Base-by-base conservation (phyloP, 2,797 vertebrate species). In the Ibycter americanus region DNA sequence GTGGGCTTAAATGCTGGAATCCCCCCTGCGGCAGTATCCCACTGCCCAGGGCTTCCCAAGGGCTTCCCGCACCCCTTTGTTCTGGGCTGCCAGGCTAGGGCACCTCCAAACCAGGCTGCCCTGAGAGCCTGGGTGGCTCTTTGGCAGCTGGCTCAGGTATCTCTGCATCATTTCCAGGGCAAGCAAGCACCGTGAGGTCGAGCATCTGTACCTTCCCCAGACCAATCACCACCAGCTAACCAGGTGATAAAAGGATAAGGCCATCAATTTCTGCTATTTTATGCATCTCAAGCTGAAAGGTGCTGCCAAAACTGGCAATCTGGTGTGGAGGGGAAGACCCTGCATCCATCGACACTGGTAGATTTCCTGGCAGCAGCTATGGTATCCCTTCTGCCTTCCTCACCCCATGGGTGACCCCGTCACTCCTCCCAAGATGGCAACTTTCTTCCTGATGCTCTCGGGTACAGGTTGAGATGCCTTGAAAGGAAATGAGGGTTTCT, bases 1-100 rank as follows among this genome's bases (percentile, higher is more conserved):
- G 40, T 1, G 2, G 38, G 6, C 9, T 76, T 56, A 16, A 73
- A 58, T 2, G 1, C 32, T 51, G 34, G 0, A 2, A 32, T 90
- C 8, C 9, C 8, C 19, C 9, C 23, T 23, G 34, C 4, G 2
- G 47, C 76, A 32, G 11, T 20, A 38, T 44, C 44, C 27, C 34
- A 11, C 26, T 23, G 27, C n/a, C 23, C 44, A 47, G 23, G 25
- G 11, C 36, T 77, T 61, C n/a, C 40, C 3, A 1, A 56, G 44
- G 54, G 18, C 5, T 73, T 51, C 36, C 17, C 70, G 47, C 3
- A 4, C 21, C 21, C 11, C 34, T 66, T 65, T 54, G 32, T 27
- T 81, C 27, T 7, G 2, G 14, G 29, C 12, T 92, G 20, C 40
- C 14, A 8, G 4, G 14, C 25, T 47, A 9, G 27, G 22, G 17